Evolutionary conservation across 1,140 invertebrate genomes (phyloP).

Genomic region (Cepaea nemoralis): DNA sequence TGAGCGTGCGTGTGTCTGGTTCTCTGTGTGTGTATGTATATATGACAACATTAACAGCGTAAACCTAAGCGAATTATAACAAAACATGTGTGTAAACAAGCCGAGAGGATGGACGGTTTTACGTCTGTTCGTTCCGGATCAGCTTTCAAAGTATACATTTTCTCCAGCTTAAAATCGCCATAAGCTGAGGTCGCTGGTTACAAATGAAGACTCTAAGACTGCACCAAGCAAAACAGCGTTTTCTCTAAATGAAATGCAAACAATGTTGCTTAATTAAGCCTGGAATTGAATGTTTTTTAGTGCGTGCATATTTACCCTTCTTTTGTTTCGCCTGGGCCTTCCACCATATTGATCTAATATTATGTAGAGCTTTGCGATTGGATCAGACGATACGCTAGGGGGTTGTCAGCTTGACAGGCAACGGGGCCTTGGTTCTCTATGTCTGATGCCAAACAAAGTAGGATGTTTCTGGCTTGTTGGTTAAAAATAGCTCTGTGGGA

Average conservation of each 20-base stretch:
- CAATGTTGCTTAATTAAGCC: conserved; percentile 6
- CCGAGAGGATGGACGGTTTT: not conserved
- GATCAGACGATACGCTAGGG: not conserved
- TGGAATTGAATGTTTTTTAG: conserved; percentile 15
- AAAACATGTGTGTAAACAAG: not conserved
- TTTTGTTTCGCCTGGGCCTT: not conserved
- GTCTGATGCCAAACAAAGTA: not conserved
- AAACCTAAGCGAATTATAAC: not conserved
- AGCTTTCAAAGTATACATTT: not conserved
- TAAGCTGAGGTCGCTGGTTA: not conserved
- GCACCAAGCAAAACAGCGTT: conserved; percentile 8
- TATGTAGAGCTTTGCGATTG: not conserved
- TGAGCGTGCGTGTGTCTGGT: too few species aligned
- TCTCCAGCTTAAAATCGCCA: not conserved
- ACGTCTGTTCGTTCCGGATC: not conserved
- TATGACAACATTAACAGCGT: not conserved
- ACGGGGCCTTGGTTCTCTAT: not conserved
- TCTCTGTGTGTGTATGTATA: too few species aligned
- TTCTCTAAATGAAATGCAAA: conserved; percentile 26
- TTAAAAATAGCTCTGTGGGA: too few species aligned
- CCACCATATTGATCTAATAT: conserved; percentile 6
- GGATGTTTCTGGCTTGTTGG: too few species aligned
- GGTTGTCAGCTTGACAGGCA: not conserved
- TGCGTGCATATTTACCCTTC: conserved; percentile 10
- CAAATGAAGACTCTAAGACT: not conserved